phyloP scores from a whole-genome alignment of 2,888 invertebrate species.

The Allacma fusca region DNA sequence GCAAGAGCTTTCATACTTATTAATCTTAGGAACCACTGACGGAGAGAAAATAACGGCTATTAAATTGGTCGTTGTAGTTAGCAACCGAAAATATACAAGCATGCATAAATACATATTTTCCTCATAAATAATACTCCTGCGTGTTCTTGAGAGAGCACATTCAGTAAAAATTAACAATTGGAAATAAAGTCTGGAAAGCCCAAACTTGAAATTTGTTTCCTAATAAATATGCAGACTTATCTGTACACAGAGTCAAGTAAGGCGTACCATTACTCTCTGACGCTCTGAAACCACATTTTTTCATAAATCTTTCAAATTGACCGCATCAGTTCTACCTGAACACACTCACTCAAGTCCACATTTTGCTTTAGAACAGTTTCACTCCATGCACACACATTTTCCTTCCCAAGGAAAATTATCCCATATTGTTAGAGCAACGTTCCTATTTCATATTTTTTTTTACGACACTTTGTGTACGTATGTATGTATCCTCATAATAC shows the following conservation, averaged over 20 bases:
- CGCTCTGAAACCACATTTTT: neutral
- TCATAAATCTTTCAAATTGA: conserved; percentile 4
- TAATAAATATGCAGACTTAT: neutral
- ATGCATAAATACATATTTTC: conserved; percentile 19
- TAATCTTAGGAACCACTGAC: neutral
- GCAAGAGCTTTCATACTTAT: neutral
- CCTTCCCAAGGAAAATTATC: no score
- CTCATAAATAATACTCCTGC: conserved; percentile 17
- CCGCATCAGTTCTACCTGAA: neutral
- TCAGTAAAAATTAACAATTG: conserved; percentile 7
- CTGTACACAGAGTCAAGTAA: neutral
- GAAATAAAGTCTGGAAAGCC: conserved; percentile 9
- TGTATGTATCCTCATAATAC: no score
- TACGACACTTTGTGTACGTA: no score
- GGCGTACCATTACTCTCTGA: neutral
- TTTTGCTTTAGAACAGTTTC: no score
- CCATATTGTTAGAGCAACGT: no score
- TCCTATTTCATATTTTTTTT: no score
- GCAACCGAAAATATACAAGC: neutral
- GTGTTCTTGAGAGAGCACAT: neutral
- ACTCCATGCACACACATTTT: no score
- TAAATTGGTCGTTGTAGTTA: neutral
- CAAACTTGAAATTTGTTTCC: neutral
- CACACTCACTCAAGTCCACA: neutral
- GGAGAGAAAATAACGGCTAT: conserved; percentile 5